Evolutionary conservation across 2,113 vertebrate species (phyloP).

Genomic region (Leptobrachium ailaonicum): DNA sequence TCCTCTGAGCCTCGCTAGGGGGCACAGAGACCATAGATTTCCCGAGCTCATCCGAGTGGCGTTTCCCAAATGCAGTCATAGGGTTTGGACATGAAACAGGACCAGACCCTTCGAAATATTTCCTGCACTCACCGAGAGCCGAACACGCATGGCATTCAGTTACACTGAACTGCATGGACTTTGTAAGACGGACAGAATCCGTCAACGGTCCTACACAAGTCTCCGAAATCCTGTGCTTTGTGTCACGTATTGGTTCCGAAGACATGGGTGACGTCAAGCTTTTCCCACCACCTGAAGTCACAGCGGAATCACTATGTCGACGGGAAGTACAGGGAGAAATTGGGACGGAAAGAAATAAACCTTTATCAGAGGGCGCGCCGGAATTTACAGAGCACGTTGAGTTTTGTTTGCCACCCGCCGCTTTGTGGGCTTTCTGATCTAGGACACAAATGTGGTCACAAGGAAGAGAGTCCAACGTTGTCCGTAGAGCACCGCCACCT

Average conservation of each 20-base stretch:
- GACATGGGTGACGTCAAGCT: slow-evolving; percentile 55
- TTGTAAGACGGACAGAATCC: slow-evolving; percentile 30
- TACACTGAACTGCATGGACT: slow-evolving; percentile 24
- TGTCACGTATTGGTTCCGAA: background rate
- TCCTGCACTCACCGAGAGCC: slow-evolving; percentile 44
- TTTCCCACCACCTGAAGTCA: slow-evolving; percentile 32
- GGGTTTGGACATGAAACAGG: slow-evolving; percentile 11
- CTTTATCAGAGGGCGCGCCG: background rate
- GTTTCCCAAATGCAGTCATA: background rate
- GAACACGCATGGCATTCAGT: slow-evolving; percentile 50
- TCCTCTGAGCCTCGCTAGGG: slow-evolving; percentile 7
- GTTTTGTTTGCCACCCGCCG: background rate
- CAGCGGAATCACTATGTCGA: slow-evolving; percentile 55
- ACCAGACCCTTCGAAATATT: slow-evolving; percentile 36
- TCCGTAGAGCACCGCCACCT: background rate
- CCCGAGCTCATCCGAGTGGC: background rate
- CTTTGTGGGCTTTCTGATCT: background rate
- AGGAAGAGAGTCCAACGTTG: slow-evolving; percentile 15
- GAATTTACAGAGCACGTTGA: background rate
- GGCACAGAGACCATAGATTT: slow-evolving; percentile 3
- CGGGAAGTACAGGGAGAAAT: background rate
- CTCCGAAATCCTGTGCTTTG: fast-evolving
- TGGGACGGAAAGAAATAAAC: background rate
- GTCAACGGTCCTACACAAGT: background rate
- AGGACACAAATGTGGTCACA: background rate